Conservation (phyloP, 2,113 vertebrate genomes). For the Alethe diademata region DNA sequence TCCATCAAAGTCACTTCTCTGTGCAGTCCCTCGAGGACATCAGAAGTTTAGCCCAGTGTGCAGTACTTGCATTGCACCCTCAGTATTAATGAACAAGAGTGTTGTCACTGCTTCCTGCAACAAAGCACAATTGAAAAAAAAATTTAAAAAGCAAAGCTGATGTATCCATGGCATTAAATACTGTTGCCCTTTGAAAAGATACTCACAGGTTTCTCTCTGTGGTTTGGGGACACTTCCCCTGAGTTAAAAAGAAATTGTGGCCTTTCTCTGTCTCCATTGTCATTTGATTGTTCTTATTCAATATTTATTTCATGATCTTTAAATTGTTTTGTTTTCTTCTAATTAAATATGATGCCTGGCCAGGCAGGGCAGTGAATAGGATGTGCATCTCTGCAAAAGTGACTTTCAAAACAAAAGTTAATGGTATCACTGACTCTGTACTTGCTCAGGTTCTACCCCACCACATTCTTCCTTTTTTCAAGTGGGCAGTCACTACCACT, state of each 20-base stretch:
- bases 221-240: background rate
- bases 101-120: background rate
- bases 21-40: constrained; percentile 71
- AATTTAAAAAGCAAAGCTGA: background rate
- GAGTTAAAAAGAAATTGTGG: background rate
- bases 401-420: background rate
- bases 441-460: background rate
- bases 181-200: background rate
- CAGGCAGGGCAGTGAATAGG: background rate
- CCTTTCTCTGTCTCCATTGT: background rate
- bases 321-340: background rate
- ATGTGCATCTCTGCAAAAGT: background rate
- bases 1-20: constrained; percentile 88
- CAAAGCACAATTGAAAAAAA: background rate
- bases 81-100: constrained; percentile 70
- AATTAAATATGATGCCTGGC: background rate
- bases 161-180: background rate
- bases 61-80: constrained; percentile 46
- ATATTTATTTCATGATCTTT: background rate
- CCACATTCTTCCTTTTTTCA: background rate
- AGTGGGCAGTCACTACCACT: background rate
- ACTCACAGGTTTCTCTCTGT: background rate
- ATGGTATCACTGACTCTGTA: background rate
- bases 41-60: constrained; percentile 68
- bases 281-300: background rate